Percentiles rank a stretch among this genome's conserved stretches.
Evolutionary conservation across 2,113 vertebrate species (phyloP).

Genomic region (Mesitornis unicolor): DNA sequence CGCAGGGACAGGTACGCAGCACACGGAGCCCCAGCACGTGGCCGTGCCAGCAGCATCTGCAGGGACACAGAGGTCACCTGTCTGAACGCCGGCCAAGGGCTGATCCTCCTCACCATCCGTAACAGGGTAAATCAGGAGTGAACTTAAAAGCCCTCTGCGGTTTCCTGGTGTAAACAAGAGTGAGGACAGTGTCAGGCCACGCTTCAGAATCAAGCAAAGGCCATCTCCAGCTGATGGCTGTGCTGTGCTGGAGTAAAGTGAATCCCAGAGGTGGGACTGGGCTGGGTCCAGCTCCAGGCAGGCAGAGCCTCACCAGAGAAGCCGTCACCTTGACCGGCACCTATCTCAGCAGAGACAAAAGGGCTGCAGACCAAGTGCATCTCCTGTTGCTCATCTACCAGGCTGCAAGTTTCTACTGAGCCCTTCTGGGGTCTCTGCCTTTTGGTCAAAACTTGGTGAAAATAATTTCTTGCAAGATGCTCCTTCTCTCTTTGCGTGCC

Average conservation of each 20-base stretch:
- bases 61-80: not conserved
- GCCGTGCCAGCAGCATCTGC: not conserved
- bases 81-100: not conserved
- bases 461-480: not conserved
- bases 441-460: not conserved
- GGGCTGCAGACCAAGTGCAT: not conserved
- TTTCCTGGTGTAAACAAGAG: not conserved
- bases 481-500: not conserved
- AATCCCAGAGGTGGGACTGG: not conserved
- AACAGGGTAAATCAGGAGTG: not conserved
- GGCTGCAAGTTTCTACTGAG: not conserved
- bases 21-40: not conserved
- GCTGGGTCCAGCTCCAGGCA: not conserved
- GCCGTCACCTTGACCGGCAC: not conserved
- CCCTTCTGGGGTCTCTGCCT: not conserved
- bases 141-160: not conserved
- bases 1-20: not conserved
- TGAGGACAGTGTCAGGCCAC: not conserved
- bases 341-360: not conserved
- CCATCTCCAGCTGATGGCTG: not conserved
- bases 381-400: not conserved
- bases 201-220: not conserved
- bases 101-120: not conserved
- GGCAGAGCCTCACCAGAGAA: not conserved
- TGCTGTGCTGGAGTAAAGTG: not conserved